Conservation (phyloP, 2,888 invertebrate genomes). For the Doris montereyensis region DNA sequence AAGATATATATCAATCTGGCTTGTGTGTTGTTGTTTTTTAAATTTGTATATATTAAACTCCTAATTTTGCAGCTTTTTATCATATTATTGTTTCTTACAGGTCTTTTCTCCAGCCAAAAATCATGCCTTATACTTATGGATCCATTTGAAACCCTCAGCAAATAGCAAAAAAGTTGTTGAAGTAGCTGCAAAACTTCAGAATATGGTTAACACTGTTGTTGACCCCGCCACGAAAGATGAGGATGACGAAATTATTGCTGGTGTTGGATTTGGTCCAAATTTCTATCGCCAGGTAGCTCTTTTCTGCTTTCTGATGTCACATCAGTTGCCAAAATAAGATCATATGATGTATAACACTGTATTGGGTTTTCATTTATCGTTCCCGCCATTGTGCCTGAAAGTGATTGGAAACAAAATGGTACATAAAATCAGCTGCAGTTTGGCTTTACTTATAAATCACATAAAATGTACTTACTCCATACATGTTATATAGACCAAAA, state of each 20-base stretch:
- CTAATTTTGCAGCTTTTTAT: not conserved
- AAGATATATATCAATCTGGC: not conserved
- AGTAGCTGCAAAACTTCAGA: constrained; percentile 63
- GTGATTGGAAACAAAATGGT: no score
- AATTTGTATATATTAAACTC: not conserved
- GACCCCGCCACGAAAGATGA: constrained; percentile 67
- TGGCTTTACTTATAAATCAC: no score
- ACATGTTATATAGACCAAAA: no score
- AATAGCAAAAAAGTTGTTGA: constrained; percentile 66
- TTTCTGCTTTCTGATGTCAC: not conserved
- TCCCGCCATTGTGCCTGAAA: no score
- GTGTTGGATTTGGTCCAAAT: constrained; percentile 72
- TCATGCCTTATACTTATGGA: constrained; percentile 72
- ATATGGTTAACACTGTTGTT: constrained; percentile 65
- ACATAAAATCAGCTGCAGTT: no score
- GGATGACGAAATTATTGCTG: constrained; percentile 69
- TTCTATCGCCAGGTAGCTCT: constrained; percentile 64
- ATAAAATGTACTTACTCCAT: no score
- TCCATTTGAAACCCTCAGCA: constrained; percentile 65
- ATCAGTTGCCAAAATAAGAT: not conserved
- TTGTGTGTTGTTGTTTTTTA: not conserved
- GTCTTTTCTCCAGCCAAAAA: constrained; percentile 69
- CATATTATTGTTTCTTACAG: constrained; percentile 46
- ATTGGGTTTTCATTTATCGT: no score
- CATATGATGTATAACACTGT: not conserved